phyloP scores from a whole-genome alignment of 2,797 vertebrate genomes.

The Xenops minutus region DNA sequence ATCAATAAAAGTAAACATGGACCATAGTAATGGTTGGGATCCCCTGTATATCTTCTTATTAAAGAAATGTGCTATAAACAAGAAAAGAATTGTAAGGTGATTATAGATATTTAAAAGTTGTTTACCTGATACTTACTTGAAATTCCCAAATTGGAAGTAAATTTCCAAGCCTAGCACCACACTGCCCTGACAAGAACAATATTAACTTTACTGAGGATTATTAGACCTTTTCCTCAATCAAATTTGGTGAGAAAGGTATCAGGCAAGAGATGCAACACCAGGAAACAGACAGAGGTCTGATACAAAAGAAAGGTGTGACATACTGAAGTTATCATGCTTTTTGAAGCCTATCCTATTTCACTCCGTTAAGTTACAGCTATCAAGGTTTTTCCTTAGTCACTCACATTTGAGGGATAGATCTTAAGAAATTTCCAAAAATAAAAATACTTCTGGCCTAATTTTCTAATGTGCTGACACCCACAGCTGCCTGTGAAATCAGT shows the following conservation, averaged over 20 bases:
- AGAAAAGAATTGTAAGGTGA: background rate
- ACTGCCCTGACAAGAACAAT: background rate
- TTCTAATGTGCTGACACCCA: background rate
- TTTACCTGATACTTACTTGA: background rate
- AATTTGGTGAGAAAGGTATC: background rate
- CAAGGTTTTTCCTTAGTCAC: background rate
- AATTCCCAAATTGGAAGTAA: background rate
- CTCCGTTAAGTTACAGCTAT: background rate
- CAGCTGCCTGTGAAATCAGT: background rate
- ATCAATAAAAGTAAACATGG: background rate
- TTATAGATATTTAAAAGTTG: background rate
- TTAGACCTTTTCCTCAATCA: background rate
- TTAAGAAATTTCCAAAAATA: background rate
- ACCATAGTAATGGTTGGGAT: background rate
- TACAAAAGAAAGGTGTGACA: background rate
- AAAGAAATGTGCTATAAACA: background rate
- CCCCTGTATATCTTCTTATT: background rate
- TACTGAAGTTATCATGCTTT: background rate
- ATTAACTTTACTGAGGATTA: background rate
- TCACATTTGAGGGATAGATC: background rate
- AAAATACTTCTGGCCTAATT: background rate
- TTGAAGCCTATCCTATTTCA: background rate
- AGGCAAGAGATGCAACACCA: background rate
- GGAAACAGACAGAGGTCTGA: background rate
- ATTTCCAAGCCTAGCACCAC: background rate